Percentiles rank a stretch among this genome's conserved stretches.
Evolutionary conservation across 37 sponge, comb jelly and placozoan genomes (phyloP).

Genomic region (Mnemiopsis leidyi): DNA sequence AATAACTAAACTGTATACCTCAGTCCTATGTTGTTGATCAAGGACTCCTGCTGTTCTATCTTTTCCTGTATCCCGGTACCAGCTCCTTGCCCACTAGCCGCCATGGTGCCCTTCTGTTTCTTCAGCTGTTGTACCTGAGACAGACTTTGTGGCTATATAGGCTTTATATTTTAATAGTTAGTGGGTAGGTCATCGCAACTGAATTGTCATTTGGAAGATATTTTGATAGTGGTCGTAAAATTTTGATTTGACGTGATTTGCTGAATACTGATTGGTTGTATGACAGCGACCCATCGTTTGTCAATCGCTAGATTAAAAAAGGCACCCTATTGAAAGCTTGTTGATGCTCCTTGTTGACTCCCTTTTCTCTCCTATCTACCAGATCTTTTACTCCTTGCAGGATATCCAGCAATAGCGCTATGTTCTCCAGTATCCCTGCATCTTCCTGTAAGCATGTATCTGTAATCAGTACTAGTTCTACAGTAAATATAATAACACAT

Average conservation of each 20-base stretch:
- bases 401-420: constrained; percentile 35
- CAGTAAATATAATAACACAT: too few relatives aligned
- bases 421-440: constrained; percentile 15
- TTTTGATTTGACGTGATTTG: too few relatives aligned
- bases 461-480: too few relatives aligned
- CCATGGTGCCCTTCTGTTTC: constrained; percentile 55
- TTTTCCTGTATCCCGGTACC: constrained; percentile 33
- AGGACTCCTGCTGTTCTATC: constrained; percentile 55
- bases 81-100: constrained; percentile 6
- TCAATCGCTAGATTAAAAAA: too few relatives aligned
- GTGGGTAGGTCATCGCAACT: too few relatives aligned
- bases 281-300: too few relatives aligned
- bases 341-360: constrained; percentile 75
- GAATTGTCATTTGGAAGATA: too few relatives aligned
- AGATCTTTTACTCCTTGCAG: constrained; percentile 72
- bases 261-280: too few relatives aligned
- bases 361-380: constrained; percentile 78
- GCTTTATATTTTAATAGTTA: too few relatives aligned
- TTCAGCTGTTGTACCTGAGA: constrained; percentile 49
- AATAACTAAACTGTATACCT: constrained; percentile 1
- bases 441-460: constrained; percentile 61
- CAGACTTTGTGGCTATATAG: too few relatives aligned
- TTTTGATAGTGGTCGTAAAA: too few relatives aligned
- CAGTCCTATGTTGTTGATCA: constrained; percentile 57
- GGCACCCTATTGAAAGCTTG: constrained; percentile 70